These are phyloP conservation scores for Peromyscus aztecus DNA, from an alignment of 2,797 vertebrate genomes.

Conservation along the genomic window DNA sequence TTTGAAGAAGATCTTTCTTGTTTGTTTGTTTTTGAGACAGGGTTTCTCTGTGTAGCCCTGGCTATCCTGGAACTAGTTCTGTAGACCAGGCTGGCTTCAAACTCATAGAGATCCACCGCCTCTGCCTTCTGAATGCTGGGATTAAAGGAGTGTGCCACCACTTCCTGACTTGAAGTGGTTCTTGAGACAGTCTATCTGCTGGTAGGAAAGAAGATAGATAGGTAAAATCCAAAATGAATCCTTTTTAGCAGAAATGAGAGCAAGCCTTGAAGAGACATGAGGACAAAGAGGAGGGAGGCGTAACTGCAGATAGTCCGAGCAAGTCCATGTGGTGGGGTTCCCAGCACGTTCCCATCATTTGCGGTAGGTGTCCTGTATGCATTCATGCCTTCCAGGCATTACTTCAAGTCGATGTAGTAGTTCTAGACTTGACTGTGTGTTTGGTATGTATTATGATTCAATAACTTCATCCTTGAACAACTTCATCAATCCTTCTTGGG, in stretches of 20 bases:
- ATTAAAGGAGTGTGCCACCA: not conserved
- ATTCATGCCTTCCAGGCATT: not conserved
- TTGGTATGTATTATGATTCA: not conserved
- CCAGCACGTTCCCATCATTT: not conserved
- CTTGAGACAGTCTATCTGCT: not conserved
- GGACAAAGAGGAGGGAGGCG: not conserved
- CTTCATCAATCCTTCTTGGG: not conserved
- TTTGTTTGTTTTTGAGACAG: not conserved
- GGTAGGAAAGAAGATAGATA: not conserved
- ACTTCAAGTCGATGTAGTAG: not conserved
- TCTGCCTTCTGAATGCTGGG: not conserved
- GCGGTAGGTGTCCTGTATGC: not conserved
- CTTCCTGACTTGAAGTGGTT: not conserved
- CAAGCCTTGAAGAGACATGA: not conserved
- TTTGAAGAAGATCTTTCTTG: not conserved
- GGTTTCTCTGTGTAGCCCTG: not conserved
- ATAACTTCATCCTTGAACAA: not conserved
- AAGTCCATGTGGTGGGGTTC: not conserved
- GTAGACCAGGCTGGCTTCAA: not conserved
- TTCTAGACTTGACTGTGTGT: not conserved
- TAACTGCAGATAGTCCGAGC: not conserved
- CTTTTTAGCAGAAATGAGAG: not conserved
- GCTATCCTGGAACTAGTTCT: not conserved
- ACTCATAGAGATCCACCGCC: not conserved
- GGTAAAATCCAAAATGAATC: not conserved